Percentiles rank a stretch among this genome's conserved stretches.
phyloP scores from a whole-genome alignment of 1,140 invertebrate genomes.

The Microplitis demolitor region DNA sequence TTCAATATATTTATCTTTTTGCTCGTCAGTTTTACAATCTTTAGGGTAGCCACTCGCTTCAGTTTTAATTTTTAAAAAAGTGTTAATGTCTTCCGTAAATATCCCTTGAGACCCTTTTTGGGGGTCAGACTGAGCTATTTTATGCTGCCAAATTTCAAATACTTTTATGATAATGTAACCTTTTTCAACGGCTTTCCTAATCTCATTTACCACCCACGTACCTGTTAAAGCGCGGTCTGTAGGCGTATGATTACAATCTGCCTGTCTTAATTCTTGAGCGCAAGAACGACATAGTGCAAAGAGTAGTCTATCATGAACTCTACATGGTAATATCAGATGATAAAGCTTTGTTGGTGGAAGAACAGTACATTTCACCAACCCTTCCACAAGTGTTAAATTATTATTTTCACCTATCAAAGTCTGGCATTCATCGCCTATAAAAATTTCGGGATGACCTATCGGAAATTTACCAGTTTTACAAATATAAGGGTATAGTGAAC shows the following conservation, averaged over 20 bases:
- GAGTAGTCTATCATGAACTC: conserved; percentile 21
- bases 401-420: conserved; percentile 1
- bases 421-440: conserved; percentile 36
- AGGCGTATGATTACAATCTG: conserved; percentile 36
- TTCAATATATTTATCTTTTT: conserved; percentile 43
- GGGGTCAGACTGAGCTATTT: conserved; percentile 26
- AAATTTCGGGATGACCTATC: conserved; percentile 47
- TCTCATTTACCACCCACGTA: conserved; percentile 51
- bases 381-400: conserved; percentile 19
- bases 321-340: conserved; percentile 31
- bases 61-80: conserved; percentile 47
- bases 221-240: conserved; percentile 41
- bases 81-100: conserved; percentile 41
- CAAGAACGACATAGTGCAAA: conserved; percentile 36
- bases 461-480: conserved; percentile 43
- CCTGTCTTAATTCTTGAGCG: conserved; percentile 10
- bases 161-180: conserved; percentile 46
- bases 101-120: conserved; percentile 30
- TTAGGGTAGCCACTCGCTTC: conserved; percentile 39
- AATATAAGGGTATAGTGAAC: conserved; percentile 43
- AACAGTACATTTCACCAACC: conserved; percentile 34
- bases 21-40: conserved; percentile 35
- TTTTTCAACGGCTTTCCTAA: conserved; percentile 47
- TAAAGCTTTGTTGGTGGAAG: conserved; percentile 32
- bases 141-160: conserved; percentile 29